Evolutionary conservation across 2,113 vertebrate species (phyloP), one percentile per base, ranked within the genome.

Genomic region (Pygathrix nemaeus): DNA sequence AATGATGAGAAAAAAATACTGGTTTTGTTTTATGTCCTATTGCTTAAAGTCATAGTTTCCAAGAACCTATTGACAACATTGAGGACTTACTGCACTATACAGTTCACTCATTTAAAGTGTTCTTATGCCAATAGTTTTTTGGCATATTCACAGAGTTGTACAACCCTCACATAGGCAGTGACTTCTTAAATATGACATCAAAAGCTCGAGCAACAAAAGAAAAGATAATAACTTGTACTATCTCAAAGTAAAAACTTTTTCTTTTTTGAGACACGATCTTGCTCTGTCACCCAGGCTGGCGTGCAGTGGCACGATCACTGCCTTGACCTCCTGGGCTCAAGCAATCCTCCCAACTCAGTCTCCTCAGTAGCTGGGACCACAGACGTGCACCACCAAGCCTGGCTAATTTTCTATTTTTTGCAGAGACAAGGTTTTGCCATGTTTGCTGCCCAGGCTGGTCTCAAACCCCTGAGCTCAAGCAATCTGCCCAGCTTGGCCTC

Each of bases 181-280:
- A 70, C 59, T 93, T 97, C 45, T 95, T 91, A 75, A 68, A 30
- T 55, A 81, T 84, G 48, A 66, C 30, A 84, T 84, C 40, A 88
- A 85, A 95, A 91, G 11, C 57, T 73, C 27, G 91, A 90, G 6
- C 18, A 79, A 64, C 45, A 84, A 95, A 50, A 93, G 38, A 87
- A 40, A 89, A 85, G 85, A 83, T 48, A 32, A 38, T 81, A 72
- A 88, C 38, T 73, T 80, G 32, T 52, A 91, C 25, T 72, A 45
- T 14, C 40, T 70, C 23, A 87, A 93, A 78, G 30, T 38, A 66
- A 97, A 68, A 68, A 18, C 66, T 8, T 68, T n/a, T 68, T 64
- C 61, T 32, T 17, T 68, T 68, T 68, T 68, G 32, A 68, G 16
- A 35, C 32, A 35, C 6, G 32, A 30, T 68, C 66, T n/a, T 35